These are phyloP conservation scores for Clepsis dumicolana DNA, from an alignment of 2,888 invertebrate genomes.

Conservation along the genomic window DNA sequence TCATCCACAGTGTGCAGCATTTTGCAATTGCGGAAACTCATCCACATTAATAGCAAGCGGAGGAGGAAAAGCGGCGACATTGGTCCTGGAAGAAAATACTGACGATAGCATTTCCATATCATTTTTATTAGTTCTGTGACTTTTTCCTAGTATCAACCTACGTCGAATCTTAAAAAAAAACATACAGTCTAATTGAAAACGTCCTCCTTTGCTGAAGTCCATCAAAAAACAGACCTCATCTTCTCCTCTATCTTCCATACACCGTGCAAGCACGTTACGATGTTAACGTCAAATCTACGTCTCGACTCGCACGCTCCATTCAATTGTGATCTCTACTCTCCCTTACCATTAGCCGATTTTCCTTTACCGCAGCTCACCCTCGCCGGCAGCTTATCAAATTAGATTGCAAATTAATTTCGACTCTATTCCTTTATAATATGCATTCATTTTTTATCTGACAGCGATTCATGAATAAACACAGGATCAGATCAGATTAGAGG, in stretches of 20 bases:
- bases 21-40: no score
- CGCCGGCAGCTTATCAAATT: constrained; percentile 17
- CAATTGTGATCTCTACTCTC: neutral
- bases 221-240: neutral
- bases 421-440: neutral
- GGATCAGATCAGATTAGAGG: neutral
- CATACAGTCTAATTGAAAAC: no score
- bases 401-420: constrained; percentile 11
- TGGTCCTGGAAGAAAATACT: no score
- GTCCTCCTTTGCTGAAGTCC: no score
- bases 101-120: no score
- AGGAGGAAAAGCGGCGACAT: no score
- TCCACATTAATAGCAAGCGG: no score
- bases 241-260: neutral
- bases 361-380: neutral
- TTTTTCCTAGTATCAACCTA: no score
- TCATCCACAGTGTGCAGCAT: no score
- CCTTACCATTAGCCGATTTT: neutral
- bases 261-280: neutral
- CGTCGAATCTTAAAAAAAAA: no score
- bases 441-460: constrained; percentile 8
- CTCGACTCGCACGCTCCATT: neutral
- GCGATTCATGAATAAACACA: constrained; percentile 5
- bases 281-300: neutral
- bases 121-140: no score